A percentile compares a stretch with the other conserved stretches of the same genome.
These are phyloP conservation scores for Podarcis raffonei DNA, from an alignment of 2,113 vertebrate genomes.

Conservation along the genomic window DNA sequence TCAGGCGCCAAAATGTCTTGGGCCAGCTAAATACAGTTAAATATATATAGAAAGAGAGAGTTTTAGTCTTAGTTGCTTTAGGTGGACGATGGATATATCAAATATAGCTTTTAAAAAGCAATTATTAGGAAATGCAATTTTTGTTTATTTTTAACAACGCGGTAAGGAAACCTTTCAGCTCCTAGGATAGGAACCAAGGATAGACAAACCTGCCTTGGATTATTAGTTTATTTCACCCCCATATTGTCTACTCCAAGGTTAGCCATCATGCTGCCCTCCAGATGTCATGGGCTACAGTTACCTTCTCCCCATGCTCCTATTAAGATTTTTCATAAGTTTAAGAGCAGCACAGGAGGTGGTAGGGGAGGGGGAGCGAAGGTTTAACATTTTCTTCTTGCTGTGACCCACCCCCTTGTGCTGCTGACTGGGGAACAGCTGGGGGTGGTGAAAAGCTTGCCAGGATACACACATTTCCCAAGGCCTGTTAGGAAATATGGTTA, in stretches of 20 bases:
- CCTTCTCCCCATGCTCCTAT: not conserved
- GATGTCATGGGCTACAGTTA: not conserved
- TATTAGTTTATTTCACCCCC: not conserved
- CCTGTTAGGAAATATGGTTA: too few species aligned
- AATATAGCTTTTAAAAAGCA: constrained; percentile 5
- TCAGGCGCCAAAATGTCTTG: too few species aligned
- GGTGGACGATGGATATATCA: not conserved
- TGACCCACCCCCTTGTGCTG: too few species aligned
- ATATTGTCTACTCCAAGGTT: not conserved
- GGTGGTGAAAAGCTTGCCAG: too few species aligned
- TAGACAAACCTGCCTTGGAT: not conserved
- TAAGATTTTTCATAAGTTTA: too few species aligned
- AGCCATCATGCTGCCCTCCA: not conserved
- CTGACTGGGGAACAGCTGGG: too few species aligned
- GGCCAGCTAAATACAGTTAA: too few species aligned
- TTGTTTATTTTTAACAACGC: not conserved
- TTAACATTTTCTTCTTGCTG: too few species aligned
- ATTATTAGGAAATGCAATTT: constrained; percentile 8
- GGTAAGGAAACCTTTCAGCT: not conserved
- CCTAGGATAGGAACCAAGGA: not conserved
- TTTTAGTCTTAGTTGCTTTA: constrained; percentile 7
- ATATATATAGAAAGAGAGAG: not conserved
- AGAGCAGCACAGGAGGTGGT: too few species aligned
- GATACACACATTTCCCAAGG: too few species aligned
- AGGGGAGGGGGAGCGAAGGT: too few species aligned